Base-by-base conservation (phyloP, 2,113 vertebrate species). In the Lepidothrix coronata region DNA sequence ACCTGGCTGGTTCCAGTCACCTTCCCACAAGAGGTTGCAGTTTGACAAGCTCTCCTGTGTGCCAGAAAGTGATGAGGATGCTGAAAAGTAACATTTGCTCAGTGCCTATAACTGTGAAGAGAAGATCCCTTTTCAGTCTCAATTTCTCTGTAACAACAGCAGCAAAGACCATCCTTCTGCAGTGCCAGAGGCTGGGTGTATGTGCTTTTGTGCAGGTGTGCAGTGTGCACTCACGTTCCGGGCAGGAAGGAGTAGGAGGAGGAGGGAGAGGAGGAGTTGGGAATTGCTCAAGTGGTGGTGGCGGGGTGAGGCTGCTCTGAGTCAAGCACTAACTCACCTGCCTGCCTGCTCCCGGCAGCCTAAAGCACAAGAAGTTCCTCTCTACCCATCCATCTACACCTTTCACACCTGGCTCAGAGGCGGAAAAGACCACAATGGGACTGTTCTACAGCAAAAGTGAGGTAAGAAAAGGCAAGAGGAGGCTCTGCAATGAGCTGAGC, bases 281-380 rank as follows among this genome's bases (percentile, higher is more conserved):
- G 57, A 62, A 43, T 97, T 97, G 87, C 96, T 91, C 73, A 97
- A 75, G 77, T 9, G 58, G 39, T 33, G 89, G 85, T 27, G 66
- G 59, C 10, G 4, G 78, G 85, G 75, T 85, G 91, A 94, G 98
- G 97, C 22, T 28, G 94, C 23, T 5, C 94, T 97, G 98, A 98
- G 96, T 98, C 97, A 98, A 92, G 94, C 75, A 35, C 91, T 92
- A 97, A 94, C 80, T 96, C 86, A 94, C 88, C 93, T 95, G 55
- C 75, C 89, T 94, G 93, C 82, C 57, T 81, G 81, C 89, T 95
- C 67, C 62, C 6, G 43, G 85, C 61, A 37, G 73, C 86, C 96
- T 95, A 96, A 95, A 96, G 91, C 37, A 41, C 20, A 0, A 54
- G 83, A 43, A 93, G 35, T 66, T 88, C 31, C n/a, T 71, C 4